A percentile compares a stretch with the other conserved stretches of the same genome.
Conservation (phyloP, 2,888 invertebrate genomes). For the Mamestra brassicae region DNA sequence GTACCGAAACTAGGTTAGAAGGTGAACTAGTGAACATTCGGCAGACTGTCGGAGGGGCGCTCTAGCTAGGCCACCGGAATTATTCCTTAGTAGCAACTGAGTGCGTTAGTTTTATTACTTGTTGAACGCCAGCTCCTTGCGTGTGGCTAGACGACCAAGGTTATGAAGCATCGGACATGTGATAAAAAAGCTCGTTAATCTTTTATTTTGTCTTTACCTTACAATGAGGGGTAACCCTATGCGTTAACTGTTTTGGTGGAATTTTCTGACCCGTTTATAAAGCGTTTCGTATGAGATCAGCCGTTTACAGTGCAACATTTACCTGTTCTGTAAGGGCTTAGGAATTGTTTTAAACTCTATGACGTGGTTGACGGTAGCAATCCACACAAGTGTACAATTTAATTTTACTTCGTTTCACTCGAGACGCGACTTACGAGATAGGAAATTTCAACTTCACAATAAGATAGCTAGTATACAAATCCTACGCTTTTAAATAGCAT, state of each 20-base stretch:
- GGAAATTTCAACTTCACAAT: background rate
- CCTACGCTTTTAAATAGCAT: background rate
- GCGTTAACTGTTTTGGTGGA: background rate
- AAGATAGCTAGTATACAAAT: too few relatives aligned
- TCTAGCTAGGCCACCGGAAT: background rate
- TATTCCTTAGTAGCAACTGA: background rate
- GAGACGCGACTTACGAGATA: conserved; percentile 13
- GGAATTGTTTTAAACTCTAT: background rate
- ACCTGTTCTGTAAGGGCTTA: background rate
- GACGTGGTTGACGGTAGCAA: background rate
- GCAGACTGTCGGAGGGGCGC: background rate
- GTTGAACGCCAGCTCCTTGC: background rate
- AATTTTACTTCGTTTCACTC: conserved; percentile 28
- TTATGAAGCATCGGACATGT: background rate
- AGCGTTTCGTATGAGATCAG: background rate
- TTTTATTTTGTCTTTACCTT: too few relatives aligned
- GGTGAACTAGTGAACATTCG: conserved; percentile 5
- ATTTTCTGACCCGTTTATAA: background rate
- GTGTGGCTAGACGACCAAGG: background rate
- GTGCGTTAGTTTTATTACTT: background rate
- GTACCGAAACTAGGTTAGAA: background rate
- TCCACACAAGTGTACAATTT: background rate
- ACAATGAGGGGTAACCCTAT: too few relatives aligned
- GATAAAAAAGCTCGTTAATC: too few relatives aligned
- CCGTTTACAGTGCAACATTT: too few relatives aligned